Conservation (phyloP, 2,888 invertebrate genomes). For the Epinotia brunnichana region DNA sequence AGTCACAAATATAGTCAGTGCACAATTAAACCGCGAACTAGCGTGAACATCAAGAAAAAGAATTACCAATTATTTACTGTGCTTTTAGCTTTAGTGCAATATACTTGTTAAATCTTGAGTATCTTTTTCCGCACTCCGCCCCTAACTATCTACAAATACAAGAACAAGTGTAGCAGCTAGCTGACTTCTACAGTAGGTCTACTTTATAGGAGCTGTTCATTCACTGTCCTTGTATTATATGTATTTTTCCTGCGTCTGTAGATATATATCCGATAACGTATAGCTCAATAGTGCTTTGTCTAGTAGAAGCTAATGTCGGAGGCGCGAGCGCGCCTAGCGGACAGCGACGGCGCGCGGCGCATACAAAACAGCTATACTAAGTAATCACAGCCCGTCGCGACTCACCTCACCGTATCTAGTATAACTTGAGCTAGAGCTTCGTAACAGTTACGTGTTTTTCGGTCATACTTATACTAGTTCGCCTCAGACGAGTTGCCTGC, state of each 20-base stretch:
- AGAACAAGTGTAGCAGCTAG: too few species aligned
- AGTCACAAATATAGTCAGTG: too few species aligned
- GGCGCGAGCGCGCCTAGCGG: conserved; percentile 57
- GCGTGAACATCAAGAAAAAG: too few species aligned
- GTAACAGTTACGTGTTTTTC: background rate
- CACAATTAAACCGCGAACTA: too few species aligned
- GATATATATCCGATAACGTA: conserved; percentile 5
- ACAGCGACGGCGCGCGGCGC: conserved; percentile 58
- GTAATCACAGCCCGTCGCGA: background rate
- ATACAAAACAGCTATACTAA: conserved; percentile 67
- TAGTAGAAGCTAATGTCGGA: conserved; percentile 51
- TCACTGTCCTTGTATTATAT: background rate
- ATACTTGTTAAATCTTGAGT: too few species aligned
- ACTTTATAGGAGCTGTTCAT: background rate
- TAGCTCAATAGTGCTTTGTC: conserved; percentile 42
- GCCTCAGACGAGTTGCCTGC: background rate
- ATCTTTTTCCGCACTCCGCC: too few species aligned
- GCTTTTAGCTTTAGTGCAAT: too few species aligned
- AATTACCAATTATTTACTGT: too few species aligned
- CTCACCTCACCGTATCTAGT: background rate
- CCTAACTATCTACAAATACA: too few species aligned
- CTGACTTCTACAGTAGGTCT: too few species aligned
- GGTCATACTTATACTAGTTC: background rate
- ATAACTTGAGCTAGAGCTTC: background rate
- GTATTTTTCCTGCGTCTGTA: conserved; percentile 6